These are phyloP conservation scores for Drosophila albomicans DNA, from an alignment of 1,140 invertebrate species.

Conservation along the genomic window DNA sequence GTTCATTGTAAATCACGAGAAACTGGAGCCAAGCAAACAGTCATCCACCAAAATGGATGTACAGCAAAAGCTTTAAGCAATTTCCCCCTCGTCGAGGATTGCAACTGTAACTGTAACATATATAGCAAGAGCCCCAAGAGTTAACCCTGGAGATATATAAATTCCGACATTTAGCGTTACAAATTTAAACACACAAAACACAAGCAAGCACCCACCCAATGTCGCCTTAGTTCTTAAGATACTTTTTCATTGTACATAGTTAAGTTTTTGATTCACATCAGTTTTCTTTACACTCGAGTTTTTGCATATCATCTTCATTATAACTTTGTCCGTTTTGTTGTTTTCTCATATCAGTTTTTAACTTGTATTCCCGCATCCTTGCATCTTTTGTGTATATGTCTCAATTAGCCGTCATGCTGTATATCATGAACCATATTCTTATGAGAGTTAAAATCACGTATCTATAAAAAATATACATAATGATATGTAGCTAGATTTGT, in stretches of 20 bases:
- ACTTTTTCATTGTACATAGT: conserved; percentile 66
- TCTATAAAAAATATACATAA: conserved; percentile 3
- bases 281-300: conserved; percentile 29
- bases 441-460: conserved; percentile 16
- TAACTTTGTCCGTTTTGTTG: conserved; percentile 1
- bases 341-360: not conserved
- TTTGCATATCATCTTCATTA: conserved; percentile 61
- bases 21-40: conserved; percentile 37
- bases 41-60: conserved; percentile 50
- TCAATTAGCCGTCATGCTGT: conserved; percentile 13
- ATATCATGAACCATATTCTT: conserved; percentile 6
- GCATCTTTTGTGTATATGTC: conserved; percentile 25
- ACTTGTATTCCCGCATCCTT: not conserved
- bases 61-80: conserved; percentile 76
- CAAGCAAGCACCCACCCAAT: conserved; percentile 33
- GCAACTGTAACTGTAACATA: no score
- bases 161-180: conserved; percentile 5
- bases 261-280: conserved; percentile 43
- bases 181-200: conserved; percentile 16
- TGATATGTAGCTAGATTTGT: conserved; percentile 20
- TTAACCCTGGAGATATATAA: no score
- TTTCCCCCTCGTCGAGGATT: not conserved
- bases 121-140: no score
- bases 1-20: conserved; percentile 71
- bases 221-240: conserved; percentile 46